Evolutionary conservation across 2,113 vertebrate species (phyloP).

Genomic region (Sporophila hypoxantha): DNA sequence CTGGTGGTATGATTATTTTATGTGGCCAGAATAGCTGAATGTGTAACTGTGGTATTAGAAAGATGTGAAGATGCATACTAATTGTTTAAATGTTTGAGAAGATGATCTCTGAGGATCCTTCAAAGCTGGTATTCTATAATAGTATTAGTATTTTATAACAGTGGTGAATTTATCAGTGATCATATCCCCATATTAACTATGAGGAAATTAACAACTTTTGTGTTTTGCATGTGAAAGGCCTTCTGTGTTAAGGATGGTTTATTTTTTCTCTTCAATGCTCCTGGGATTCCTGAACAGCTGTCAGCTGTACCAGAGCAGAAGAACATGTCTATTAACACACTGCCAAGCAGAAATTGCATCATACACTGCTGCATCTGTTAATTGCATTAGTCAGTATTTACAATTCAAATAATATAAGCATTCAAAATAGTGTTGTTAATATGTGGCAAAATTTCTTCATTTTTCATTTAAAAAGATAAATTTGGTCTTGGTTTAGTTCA

Average conservation of each 20-base stretch:
- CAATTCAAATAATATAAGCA: neutral
- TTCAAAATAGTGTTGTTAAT: neutral
- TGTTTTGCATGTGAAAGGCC: neutral
- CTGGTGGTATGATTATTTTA: neutral
- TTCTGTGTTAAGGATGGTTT: neutral
- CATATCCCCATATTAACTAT: neutral
- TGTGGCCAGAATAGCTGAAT: neutral
- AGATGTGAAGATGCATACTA: neutral
- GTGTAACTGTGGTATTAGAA: neutral
- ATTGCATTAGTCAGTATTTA: neutral
- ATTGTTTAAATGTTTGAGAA: neutral
- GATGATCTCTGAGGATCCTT: neutral
- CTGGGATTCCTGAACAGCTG: neutral
- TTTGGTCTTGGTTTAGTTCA: neutral
- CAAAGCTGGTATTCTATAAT: neutral
- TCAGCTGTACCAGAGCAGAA: neutral
- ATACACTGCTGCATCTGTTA: neutral
- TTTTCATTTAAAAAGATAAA: neutral
- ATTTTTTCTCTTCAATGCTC: neutral
- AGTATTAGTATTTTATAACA: neutral
- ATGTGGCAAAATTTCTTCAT: neutral
- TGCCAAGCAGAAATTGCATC: neutral
- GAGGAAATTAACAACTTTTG: neutral
- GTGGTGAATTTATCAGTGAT: neutral
- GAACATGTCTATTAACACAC: neutral